Conservation (phyloP, 2,113 vertebrate genomes). For the Trinectes maculatus region DNA sequence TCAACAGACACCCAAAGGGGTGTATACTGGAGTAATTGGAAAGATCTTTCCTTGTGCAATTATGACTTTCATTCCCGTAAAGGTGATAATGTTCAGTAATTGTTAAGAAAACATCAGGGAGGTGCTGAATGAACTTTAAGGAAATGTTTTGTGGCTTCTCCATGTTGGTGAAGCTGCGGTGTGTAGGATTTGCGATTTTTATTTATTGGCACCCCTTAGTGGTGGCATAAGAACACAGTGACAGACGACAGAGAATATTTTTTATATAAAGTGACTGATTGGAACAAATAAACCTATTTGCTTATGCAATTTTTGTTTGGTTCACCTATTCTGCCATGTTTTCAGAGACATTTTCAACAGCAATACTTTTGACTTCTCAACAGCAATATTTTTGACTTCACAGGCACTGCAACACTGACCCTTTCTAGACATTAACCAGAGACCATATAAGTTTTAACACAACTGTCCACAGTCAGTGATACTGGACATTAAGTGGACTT, state of each 20-base stretch:
- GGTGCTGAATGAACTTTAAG: slow-evolving; percentile 2
- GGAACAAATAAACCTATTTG: background rate
- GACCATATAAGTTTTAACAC: no score
- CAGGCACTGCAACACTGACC: background rate
- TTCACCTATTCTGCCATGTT: background rate
- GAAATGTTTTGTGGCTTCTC: background rate
- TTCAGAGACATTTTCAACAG: background rate
- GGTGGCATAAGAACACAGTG: background rate
- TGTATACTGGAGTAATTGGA: slow-evolving; percentile 14
- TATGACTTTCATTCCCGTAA: background rate
- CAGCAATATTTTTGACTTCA: background rate
- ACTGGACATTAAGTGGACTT: no score
- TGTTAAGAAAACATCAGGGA: background rate
- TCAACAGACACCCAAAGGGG: slow-evolving; percentile 1
- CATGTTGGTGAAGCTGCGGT: background rate
- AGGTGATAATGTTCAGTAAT: background rate
- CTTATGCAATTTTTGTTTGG: background rate
- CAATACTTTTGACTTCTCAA: background rate
- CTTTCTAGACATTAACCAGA: background rate
- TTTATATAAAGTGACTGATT: no score
- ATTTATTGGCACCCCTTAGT: slow-evolving; percentile 20
- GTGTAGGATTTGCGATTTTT: background rate
- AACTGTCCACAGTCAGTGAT: no score
- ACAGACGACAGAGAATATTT: background rate
- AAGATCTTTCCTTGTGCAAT: no score